Evolutionary conservation across 2,113 vertebrate species (phyloP).

Genomic region (Pitta sordida): DNA sequence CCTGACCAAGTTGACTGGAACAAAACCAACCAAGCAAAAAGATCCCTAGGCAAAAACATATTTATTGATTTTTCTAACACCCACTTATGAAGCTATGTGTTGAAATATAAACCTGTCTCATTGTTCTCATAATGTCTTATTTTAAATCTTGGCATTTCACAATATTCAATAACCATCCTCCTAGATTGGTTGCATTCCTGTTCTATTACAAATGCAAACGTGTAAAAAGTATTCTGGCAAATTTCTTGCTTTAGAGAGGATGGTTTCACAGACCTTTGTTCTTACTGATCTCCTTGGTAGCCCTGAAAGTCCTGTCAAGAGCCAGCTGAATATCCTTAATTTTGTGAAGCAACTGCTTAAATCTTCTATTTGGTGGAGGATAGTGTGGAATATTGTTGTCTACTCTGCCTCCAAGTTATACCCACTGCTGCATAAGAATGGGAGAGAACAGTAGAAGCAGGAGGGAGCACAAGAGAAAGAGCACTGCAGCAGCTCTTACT

Average conservation of each 20-base stretch:
- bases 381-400: neutral
- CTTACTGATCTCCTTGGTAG: neutral
- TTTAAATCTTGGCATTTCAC: neutral
- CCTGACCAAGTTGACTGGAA: no score
- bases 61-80: neutral
- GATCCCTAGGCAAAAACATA: fast-evolving
- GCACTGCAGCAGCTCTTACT: neutral
- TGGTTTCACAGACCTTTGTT: neutral
- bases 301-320: neutral
- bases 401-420: neutral
- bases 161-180: neutral
- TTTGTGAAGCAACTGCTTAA: neutral
- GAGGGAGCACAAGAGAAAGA: neutral
- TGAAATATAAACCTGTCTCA: neutral
- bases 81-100: neutral
- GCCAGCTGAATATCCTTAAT: neutral
- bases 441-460: neutral
- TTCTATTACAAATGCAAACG: neutral
- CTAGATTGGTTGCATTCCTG: neutral
- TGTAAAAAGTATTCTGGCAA: neutral
- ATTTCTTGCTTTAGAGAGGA: neutral
- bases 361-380: neutral
- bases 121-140: neutral
- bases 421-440: neutral
- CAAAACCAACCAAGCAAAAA: neutral